These are phyloP conservation scores for Rhogogaster chlorosoma DNA, from an alignment of 2,888 invertebrate genomes.

Conservation along the genomic window DNA sequence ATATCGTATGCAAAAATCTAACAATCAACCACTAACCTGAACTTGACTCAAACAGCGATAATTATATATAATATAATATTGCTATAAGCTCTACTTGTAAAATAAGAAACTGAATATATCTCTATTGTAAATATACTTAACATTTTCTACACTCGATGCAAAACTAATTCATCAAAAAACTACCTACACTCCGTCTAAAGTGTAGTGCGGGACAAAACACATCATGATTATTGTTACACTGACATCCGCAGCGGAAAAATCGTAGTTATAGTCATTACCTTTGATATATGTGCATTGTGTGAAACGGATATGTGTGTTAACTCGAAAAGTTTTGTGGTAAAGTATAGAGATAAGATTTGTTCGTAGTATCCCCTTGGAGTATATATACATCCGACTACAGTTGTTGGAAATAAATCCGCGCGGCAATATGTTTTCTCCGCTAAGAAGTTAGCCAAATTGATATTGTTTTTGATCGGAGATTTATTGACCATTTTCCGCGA, in stretches of 20 bases:
- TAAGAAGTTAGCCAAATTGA: slow-evolving; percentile 20
- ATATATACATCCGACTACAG: not conserved
- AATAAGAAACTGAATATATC: too few relatives aligned
- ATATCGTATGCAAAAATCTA: too few relatives aligned
- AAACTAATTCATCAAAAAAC: too few relatives aligned
- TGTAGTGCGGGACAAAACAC: too few relatives aligned
- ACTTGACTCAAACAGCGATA: too few relatives aligned
- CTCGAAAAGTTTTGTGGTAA: not conserved
- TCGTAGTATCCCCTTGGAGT: not conserved
- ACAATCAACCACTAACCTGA: too few relatives aligned
- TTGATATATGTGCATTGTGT: not conserved
- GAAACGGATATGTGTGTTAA: not conserved
- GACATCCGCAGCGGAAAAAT: too few relatives aligned
- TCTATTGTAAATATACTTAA: too few relatives aligned
- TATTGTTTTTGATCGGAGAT: not conserved
- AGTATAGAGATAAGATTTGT: not conserved
- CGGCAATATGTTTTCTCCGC: not conserved
- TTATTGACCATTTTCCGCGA: slow-evolving; percentile 24
- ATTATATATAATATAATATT: too few relatives aligned
- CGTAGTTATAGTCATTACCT: not conserved
- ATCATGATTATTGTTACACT: not conserved
- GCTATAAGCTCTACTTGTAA: too few relatives aligned
- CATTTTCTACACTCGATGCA: too few relatives aligned
- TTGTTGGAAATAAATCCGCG: not conserved
- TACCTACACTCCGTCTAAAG: too few relatives aligned